Evolutionary conservation across 2,113 vertebrate species (phyloP).

Genomic region (human (Homo sapiens)): GRCh38 chr18:59861001-59861500

Average conservation of each 20-base stretch:
- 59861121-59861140: not conserved
- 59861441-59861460: too few relatives aligned
- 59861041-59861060: not conserved
- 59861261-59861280: not conserved
- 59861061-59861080: not conserved
- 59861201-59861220: not conserved
- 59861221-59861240: not conserved
- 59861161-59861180: not conserved
- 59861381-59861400: not conserved
- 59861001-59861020: not conserved
- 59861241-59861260: not conserved
- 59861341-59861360: not conserved
- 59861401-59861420: not conserved
- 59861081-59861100: not conserved
- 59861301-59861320: not conserved
- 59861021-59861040: not conserved
- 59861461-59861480: too few relatives aligned
- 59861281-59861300: not conserved
- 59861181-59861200: accelerated
- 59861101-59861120: not conserved
- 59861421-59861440: too few relatives aligned
- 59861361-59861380: not conserved
- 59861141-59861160: not conserved
- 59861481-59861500: too few relatives aligned
- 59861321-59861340: not conserved